Evolutionary conservation across 2,888 invertebrate species (phyloP), one percentile per base, ranked within the genome.

Genomic region (Lepidocyrtinus sp.): DNA sequence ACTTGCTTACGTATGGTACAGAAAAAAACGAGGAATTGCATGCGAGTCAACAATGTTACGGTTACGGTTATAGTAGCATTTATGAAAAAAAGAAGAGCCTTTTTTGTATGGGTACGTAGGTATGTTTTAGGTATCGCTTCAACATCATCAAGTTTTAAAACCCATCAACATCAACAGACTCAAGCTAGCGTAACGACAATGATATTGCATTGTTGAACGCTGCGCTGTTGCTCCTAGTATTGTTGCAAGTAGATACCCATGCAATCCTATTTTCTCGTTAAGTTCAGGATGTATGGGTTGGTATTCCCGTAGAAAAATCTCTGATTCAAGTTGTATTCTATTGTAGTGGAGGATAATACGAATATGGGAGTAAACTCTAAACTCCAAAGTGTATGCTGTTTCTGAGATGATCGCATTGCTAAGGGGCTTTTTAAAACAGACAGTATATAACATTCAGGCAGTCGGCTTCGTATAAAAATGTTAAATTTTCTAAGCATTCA

Each of bases 111-210:
- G n/a, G 9, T 55, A n/a, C 17, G 55, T 55, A n/a, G 9, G n/a
- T 55, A n/a, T 55, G 15, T 15, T 55, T 17, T 15, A 36, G 5
- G 36, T 36, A n/a, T n/a, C 55, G 17, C 55, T 55, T n/a, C 55
- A 9, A n/a, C 17, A 55, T n/a, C 2, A 55, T n/a, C n/a, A 55
- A 55, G 2, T 7, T 15, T 15, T 15, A 55, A 55, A 55, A 55
- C 55, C 17, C 55, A 55, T 55, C 55, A 36, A 36, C 36, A 36
- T 36, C 36, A 36, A 36, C 36, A 55, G 69, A 55, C 17, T 25
- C 25, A 69, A 1, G 55, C 55, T 26, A 69, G 46, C 67, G 67
- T 45, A 67, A 24, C 22, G 55, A 25, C 17, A 69, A 24, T 24
- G 22, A 45, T 24, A 50, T 50, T 50, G 25, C 69, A 55, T 24